Base-by-base conservation (phyloP, 2,113 vertebrate genomes). In the Plecotus auritus region DNA sequence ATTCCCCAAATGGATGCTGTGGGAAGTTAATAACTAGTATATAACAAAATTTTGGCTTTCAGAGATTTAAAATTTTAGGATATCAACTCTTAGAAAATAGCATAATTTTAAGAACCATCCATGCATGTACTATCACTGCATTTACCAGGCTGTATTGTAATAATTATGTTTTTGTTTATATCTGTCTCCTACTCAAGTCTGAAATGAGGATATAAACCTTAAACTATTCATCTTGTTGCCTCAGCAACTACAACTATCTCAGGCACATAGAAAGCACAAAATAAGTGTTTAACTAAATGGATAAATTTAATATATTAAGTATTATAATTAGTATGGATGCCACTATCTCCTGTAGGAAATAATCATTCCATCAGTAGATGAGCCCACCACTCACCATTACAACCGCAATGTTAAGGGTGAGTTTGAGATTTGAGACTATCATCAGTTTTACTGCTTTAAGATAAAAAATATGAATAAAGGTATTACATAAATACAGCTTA, bases 181-280 rank as follows among this genome's bases (percentile, higher is more conserved):
- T 70, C 16, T 77, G 35, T 69, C 83, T 59, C 0, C 12, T 12
- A 2, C 17, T 23, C 22, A 86, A 67, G 40, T 78, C 47, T 78
- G 61, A 49, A 85, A 47, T n/a, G 26, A 69, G 16, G 14, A 80
- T 28, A 56, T 93, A 78, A 86, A 59, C 49, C 23, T 70, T 59
- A 86, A 70, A 12, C 49, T 70, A 78, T 59, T 92, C 28, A 73
- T 40, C 73, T 42, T 88, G 32, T 88, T 78, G 26, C n/a, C 4
- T 80, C 45, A 84, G 37, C 70, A 91, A 77, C 49, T 37, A 83
- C 30, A 45, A 86, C 47, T 67, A 73, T 51, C 22, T 30, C n/a
- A 93, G 83, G 40, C 23, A 76, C 28, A 93, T 14, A 87, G 49
- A 87, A 93, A 87, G 13, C 49, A 92, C 26, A 88, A 67, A 85